Evolutionary conservation across 2,888 invertebrate genomes (phyloP), one percentile per base, ranked within the genome.

Genomic region (Masnerella sp.): DNA sequence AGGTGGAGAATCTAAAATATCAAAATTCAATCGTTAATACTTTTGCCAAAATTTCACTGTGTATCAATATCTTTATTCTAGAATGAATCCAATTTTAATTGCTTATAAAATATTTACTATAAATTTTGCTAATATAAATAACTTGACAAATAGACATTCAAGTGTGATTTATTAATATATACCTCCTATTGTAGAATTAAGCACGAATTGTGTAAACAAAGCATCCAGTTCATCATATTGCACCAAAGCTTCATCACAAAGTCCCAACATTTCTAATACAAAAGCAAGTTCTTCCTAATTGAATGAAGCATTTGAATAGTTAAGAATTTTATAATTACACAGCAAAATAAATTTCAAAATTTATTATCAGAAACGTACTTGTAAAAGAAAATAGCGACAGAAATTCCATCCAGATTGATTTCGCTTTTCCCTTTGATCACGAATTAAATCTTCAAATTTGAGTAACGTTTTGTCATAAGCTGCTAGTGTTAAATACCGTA

Each of bases 141-240:
- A n/a, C n/a, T n/a, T n/a, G n/a, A n/a, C n/a, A n/a, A n/a, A n/a
- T n/a, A n/a, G n/a, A n/a, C n/a, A n/a, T n/a, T n/a, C n/a, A n/a
- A n/a, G n/a, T n/a, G n/a, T n/a, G n/a, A n/a, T n/a, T 2, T 49
- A 34, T 14, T 51, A 12, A 49, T 12, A 30, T 7, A 17, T 72
- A 90, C 91, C 91, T 72, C 95, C 94, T 76, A 95, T 91, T 83
- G 95, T 94, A n/a, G 96, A 95, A 89, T 97, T 97, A 78, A 96
- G 93, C 59, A 98, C 94, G 89, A 97, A 98, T 89, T 98, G 98
- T 1, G 97, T 96, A 88, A 98, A 97, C 79, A 98, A 91, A 49
- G 97, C 98, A 89, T 98, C 98, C 83, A 99, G 89, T 88, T 98
- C 98, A 86, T 98, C 98, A 87, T 98, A 99, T 84, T 98, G 98